Percentiles rank a stretch among this genome's conserved stretches.
These are phyloP conservation scores for cattle (Bos taurus) DNA, from an alignment of 2,113 vertebrate species.

Conservation along the genomic window DNA sequence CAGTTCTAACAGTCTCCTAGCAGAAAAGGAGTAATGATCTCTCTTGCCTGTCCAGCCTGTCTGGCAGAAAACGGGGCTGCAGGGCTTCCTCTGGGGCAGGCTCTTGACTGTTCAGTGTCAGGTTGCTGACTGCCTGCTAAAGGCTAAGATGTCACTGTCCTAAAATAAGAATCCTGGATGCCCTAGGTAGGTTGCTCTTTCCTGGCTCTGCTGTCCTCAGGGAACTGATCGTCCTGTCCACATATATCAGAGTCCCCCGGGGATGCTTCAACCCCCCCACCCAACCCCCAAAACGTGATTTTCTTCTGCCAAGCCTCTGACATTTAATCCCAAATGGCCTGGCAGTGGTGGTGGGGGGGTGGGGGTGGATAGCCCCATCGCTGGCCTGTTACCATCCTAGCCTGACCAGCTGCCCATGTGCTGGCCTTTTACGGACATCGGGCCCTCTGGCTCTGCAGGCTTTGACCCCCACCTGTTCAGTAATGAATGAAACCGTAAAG, in stretches of 20 bases:
- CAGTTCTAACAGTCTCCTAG: background rate
- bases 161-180: constrained; percentile 52
- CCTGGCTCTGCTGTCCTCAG: background rate
- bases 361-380: background rate
- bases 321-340: background rate
- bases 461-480: constrained; percentile 47
- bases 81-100: background rate
- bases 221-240: background rate
- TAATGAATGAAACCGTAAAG: background rate
- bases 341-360: background rate
- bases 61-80: background rate
- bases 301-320: background rate
- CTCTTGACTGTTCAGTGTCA: constrained; percentile 22
- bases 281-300: background rate
- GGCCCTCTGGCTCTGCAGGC: background rate
- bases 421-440: constrained; percentile 28
- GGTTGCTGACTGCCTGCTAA: background rate
- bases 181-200: background rate
- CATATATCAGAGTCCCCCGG: background rate
- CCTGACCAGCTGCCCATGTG: background rate
- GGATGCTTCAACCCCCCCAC: too few relatives aligned
- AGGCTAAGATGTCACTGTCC: constrained; percentile 46
- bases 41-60: background rate
- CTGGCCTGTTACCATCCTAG: background rate
- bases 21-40: background rate